phyloP scores from a whole-genome alignment of 2,888 invertebrate genomes.

The Lasioglossum figueresi region DNA sequence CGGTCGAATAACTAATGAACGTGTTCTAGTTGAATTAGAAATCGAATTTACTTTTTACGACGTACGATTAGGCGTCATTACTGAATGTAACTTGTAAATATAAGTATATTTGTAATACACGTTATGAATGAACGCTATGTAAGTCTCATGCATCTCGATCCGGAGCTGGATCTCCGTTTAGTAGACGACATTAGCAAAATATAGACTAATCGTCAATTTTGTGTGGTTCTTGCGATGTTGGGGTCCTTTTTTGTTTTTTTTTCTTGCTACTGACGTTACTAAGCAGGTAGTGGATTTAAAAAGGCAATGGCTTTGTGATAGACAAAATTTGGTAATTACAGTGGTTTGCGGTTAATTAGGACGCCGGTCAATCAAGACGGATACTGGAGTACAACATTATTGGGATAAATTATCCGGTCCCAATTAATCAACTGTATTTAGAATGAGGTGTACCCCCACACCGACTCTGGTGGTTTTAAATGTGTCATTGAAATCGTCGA shows the following conservation, averaged over 20 bases:
- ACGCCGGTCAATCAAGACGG: neutral
- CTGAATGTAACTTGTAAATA: conserved; percentile 22
- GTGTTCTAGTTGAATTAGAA: neutral
- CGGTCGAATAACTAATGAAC: conserved; percentile 43
- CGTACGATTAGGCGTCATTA: neutral
- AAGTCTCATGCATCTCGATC: neutral
- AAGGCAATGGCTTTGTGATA: neutral
- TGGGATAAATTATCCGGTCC: neutral
- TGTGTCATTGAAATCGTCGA: neutral
- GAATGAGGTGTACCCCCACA: neutral
- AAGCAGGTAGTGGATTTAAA: neutral
- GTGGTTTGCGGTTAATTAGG: neutral
- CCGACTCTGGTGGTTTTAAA: neutral
- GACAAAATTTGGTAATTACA: neutral
- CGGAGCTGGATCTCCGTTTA: conserved; percentile 1
- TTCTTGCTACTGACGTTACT: neutral
- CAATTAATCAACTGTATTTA: neutral
- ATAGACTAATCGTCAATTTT: neutral
- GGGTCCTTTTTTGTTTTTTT: neutral
- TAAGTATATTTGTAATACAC: conserved; percentile 1
- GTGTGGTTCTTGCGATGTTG: neutral
- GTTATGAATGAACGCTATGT: neutral
- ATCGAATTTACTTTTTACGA: conserved; percentile 3
- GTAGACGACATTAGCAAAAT: neutral
- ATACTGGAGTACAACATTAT: neutral